Conservation (phyloP, 2,797 vertebrate species). For the Falco columbarius region DNA sequence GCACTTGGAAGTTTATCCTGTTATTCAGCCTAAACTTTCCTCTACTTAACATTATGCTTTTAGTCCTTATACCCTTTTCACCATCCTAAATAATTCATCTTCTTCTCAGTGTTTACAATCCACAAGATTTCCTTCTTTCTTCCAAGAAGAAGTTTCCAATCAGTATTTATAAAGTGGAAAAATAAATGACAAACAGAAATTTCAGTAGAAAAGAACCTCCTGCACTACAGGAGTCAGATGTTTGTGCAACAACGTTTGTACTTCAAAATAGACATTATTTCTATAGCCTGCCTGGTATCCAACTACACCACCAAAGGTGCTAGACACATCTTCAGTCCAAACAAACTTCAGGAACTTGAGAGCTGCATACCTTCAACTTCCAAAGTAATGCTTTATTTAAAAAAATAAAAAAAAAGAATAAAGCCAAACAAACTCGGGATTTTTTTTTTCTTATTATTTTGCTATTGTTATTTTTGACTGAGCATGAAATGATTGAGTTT, state of each 20-base stretch:
- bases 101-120: conserved; percentile 70
- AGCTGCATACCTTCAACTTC: conserved; percentile 35
- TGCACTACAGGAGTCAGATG: conserved; percentile 23
- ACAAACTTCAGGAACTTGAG: neutral
- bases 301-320: neutral
- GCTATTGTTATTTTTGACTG: conserved; percentile 53
- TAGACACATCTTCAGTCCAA: conserved; percentile 33
- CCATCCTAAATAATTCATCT: conserved; percentile 68
- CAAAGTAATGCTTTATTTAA: neutral
- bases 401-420: neutral
- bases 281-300: neutral
- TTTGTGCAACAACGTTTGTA: conserved; percentile 9
- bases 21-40: conserved; percentile 54
- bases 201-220: conserved; percentile 47
- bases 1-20: conserved; percentile 43
- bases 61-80: conserved; percentile 40
- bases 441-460: neutral
- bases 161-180: conserved; percentile 73
- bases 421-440: conserved; percentile 10
- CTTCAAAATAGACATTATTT: neutral
- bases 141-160: conserved; percentile 75
- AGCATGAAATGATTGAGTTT: conserved; percentile 52
- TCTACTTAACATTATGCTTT: neutral
- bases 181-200: conserved; percentile 75
- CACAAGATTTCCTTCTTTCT: conserved; percentile 63